Evolutionary conservation across 2,797 vertebrate genomes (phyloP).

Genomic region (Pyrocephalus nanus): DNA sequence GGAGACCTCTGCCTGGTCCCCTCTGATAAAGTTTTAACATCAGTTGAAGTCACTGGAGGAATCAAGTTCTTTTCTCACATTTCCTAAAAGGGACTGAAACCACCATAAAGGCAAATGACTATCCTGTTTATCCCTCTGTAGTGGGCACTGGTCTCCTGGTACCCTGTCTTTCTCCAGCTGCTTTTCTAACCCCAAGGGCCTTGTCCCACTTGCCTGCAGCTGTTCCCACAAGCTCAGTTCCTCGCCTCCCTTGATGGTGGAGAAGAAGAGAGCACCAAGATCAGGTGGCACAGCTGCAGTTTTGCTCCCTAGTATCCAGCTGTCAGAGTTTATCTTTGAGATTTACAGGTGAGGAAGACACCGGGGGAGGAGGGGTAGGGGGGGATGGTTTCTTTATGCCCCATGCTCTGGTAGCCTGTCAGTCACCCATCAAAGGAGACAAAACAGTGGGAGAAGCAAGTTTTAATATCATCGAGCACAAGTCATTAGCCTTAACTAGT

Average conservation of each 20-base stretch:
- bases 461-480: constrained; percentile 60
- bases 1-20: background rate
- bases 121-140: background rate
- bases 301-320: background rate
- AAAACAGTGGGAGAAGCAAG: constrained; percentile 9
- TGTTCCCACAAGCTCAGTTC: background rate
- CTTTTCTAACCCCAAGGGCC: background rate
- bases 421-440: constrained; percentile 46
- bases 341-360: background rate
- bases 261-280: background rate
- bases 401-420: background rate
- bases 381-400: background rate
- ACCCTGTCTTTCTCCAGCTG: background rate
- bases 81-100: background rate
- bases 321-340: background rate
- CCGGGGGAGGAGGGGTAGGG: too few species aligned
- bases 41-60: background rate
- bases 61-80: background rate
- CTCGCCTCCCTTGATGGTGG: background rate
- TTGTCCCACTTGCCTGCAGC: accelerated
- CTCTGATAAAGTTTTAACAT: background rate
- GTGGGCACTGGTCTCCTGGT: background rate
- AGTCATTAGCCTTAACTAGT: constrained; percentile 62
- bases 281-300: background rate
- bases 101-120: constrained; percentile 7